These are phyloP conservation scores for Megaceryle alcyon DNA, from an alignment of 2,797 vertebrate genomes.

Conservation along the genomic window DNA sequence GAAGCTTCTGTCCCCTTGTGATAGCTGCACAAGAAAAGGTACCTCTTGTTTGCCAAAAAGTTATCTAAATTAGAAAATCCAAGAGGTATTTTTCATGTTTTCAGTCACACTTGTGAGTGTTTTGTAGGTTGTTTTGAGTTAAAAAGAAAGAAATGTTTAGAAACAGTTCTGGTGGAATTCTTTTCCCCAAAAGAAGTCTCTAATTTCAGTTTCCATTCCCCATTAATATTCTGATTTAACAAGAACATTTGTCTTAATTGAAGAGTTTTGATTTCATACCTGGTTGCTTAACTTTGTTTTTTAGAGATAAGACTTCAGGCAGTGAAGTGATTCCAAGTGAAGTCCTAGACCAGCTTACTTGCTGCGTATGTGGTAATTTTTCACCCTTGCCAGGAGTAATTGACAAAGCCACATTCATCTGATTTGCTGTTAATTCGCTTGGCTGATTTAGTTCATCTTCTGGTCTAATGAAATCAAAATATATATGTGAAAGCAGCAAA, in stretches of 20 bases:
- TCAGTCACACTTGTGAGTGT: not conserved
- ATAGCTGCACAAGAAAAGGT: not conserved
- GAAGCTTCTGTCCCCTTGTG: not conserved
- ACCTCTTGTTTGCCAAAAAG: not conserved
- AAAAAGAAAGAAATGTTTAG: not conserved
- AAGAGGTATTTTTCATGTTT: not conserved
- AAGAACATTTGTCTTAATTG: not conserved
- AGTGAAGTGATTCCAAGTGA: not conserved
- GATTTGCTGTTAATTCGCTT: not conserved
- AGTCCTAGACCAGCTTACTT: not conserved
- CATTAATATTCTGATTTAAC: not conserved
- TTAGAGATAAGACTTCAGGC: not conserved
- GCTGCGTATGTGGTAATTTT: not conserved
- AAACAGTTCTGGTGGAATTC: not conserved
- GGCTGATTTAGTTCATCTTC: not conserved
- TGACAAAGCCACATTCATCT: not conserved
- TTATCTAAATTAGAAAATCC: not conserved
- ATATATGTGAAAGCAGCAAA: not conserved
- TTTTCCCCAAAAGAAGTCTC: not conserved
- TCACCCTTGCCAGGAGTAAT: not conserved
- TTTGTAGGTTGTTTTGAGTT: not conserved
- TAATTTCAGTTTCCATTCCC: not conserved
- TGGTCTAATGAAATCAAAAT: not conserved
- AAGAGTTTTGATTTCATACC: not conserved
- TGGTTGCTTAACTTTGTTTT: not conserved